Base-by-base conservation (phyloP, 2,888 invertebrate species). In the Drosophila prostipennis region DNA sequence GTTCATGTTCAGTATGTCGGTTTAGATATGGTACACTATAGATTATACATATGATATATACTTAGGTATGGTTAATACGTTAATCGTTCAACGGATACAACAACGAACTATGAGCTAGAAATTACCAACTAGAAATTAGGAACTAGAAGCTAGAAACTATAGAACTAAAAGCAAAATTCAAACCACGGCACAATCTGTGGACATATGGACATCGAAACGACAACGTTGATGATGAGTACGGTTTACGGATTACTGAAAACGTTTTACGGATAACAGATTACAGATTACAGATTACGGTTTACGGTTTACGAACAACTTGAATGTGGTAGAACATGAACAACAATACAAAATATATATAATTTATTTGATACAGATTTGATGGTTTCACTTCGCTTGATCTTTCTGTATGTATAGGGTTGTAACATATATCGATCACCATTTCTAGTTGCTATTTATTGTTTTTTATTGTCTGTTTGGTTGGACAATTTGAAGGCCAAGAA, bases 281-380 rank as follows among this genome's bases (percentile, higher is more conserved):
- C 61, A 14, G 70, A 36, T 71, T 55, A 77, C 68, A 68, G 23
- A 51, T 61, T 73, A 36, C 34, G 10, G 34, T 11, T 36, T 11
- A 36, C 34, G 10, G 67, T 75, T 67, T 78, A 74, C 77, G 59
- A 71, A 73, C 65, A 80, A 77, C 59, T 81, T 75, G 71, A 69
- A 77, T 76, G 74, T 77, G 69, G 45, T 80, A 70, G 54, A 82
- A 84, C 79, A 74, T 80, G 76, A 82, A 85, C 85, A 87, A 76
- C 81, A 86, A 77, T 79, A 79, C 79, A 87, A 78, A 72, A 75
- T 72, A 78, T 74, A 59, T 71, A 64, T 60, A 52, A 56, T 51
- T 69, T 23, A 54, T 48, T 52, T 45, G 45, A 72, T 74, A 74
- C 74, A 70, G 56, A 72, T 29, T 29, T 29, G 7, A 29, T 72